These are phyloP conservation scores for Montipora sp. DNA, from an alignment of 64 coral and sea anemone species.

Conservation along the genomic window DNA sequence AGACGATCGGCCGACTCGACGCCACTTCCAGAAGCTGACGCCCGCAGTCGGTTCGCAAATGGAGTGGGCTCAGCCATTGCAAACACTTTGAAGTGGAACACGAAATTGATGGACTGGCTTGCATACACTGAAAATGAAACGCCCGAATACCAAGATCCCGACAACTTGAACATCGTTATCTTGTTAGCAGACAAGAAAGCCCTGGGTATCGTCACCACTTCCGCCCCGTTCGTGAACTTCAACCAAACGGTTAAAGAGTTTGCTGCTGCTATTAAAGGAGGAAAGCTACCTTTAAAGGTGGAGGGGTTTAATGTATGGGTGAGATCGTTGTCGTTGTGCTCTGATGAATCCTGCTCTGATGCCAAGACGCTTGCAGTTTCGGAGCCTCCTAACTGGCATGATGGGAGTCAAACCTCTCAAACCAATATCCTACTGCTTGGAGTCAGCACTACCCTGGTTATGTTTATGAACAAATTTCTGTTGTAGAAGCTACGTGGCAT, in stretches of 20 bases:
- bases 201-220: neutral
- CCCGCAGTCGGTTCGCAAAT: slow-evolving; percentile 15
- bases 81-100: slow-evolving; percentile 19
- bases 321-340: slow-evolving; percentile 22
- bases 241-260: slow-evolving; percentile 19
- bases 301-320: slow-evolving; percentile 44
- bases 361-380: neutral
- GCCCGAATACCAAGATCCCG: neutral
- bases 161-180: neutral
- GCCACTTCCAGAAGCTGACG: slow-evolving; percentile 15
- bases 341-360: slow-evolving; percentile 19
- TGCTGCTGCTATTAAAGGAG: slow-evolving; percentile 22
- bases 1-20: neutral
- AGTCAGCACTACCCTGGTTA: too few relatives aligned
- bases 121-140: neutral
- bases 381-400: too few relatives aligned
- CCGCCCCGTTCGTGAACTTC: neutral
- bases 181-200: slow-evolving; percentile 40
- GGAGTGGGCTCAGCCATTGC: slow-evolving; percentile 11
- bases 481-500: too few relatives aligned
- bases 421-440: too few relatives aligned
- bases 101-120: slow-evolving; percentile 46
- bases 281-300: neutral
- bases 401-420: too few relatives aligned
- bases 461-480: too few relatives aligned